A percentile compares a stretch with the other conserved stretches of the same genome.
Evolutionary conservation across 2,888 invertebrate species (phyloP).

Genomic region (Lysandra bellargus): DNA sequence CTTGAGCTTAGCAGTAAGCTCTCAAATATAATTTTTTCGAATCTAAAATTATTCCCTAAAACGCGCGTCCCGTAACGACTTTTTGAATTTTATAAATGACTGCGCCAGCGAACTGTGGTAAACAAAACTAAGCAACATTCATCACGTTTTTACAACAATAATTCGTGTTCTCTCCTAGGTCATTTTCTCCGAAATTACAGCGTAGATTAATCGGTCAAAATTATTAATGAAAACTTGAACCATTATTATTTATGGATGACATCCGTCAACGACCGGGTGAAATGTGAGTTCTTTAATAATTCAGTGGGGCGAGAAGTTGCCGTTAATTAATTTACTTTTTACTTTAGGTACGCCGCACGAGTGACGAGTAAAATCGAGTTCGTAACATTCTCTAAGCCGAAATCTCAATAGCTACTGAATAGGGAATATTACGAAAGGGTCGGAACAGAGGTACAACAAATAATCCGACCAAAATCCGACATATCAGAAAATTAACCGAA

Average conservation of each 20-base stretch:
- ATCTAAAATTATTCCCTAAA: neutral
- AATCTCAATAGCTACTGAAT: neutral
- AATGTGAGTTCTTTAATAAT: conserved; percentile 21
- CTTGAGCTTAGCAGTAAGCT: neutral
- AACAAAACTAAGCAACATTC: conserved; percentile 10
- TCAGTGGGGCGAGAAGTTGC: conserved; percentile 5
- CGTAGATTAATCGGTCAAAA: neutral
- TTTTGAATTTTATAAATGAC: neutral
- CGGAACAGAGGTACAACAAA: too few species aligned
- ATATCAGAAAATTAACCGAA: too few species aligned
- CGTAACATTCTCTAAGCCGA: neutral
- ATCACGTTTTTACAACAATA: neutral
- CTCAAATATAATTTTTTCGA: neutral
- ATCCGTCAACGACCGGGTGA: conserved; percentile 14
- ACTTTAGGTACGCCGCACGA: neutral
- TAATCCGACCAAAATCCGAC: too few species aligned
- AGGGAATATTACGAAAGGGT: too few species aligned
- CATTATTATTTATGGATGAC: conserved; percentile 19
- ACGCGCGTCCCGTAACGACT: neutral
- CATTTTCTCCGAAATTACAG: conserved; percentile 19
- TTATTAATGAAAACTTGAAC: conserved; percentile 19
- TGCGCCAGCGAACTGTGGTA: neutral
- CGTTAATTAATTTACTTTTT: conserved; percentile 22
- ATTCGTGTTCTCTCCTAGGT: conserved; percentile 8
- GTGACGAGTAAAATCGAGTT: neutral